These are phyloP conservation scores for Drosophila pectinifera DNA, from an alignment of 1,140 invertebrate species.

Conservation along the genomic window DNA sequence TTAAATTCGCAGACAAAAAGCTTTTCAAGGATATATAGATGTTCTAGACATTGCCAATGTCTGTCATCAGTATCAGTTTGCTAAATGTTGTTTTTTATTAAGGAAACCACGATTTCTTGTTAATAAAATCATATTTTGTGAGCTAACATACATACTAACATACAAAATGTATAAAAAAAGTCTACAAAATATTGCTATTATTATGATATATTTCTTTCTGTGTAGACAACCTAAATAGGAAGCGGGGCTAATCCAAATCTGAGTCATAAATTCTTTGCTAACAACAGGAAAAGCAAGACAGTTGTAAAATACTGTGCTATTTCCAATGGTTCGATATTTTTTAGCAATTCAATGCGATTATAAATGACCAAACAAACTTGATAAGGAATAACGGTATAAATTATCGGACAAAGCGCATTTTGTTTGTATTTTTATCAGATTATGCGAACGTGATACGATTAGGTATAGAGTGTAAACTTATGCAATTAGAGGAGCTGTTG, in stretches of 20 bases:
- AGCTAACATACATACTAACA: no score
- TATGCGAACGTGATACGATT: constrained; percentile 51
- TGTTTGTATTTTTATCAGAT: constrained; percentile 50
- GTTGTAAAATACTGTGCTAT: constrained; percentile 18
- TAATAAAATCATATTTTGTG: no score
- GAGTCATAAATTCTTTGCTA: constrained; percentile 26
- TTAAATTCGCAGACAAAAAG: no score
- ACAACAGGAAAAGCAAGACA: constrained; percentile 11
- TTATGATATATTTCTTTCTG: background rate
- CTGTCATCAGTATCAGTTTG: background rate
- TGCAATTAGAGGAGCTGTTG: constrained; percentile 42
- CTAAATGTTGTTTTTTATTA: no score
- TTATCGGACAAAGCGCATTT: constrained; percentile 32
- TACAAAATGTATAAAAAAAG: background rate
- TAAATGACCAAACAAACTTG: constrained; percentile 21
- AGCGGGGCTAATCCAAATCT: constrained; percentile 8
- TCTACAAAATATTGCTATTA: no score
- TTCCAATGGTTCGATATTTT: constrained; percentile 18
- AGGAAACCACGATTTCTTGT: no score
- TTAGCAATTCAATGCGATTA: background rate
- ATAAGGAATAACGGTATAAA: constrained; percentile 43
- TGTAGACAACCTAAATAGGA: background rate
- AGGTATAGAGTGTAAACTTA: constrained; percentile 29
- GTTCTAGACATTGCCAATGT: no score
- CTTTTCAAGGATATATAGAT: no score